These are phyloP conservation scores for Proisotoma minuta DNA, from an alignment of 2,888 invertebrate genomes.

Conservation along the genomic window DNA sequence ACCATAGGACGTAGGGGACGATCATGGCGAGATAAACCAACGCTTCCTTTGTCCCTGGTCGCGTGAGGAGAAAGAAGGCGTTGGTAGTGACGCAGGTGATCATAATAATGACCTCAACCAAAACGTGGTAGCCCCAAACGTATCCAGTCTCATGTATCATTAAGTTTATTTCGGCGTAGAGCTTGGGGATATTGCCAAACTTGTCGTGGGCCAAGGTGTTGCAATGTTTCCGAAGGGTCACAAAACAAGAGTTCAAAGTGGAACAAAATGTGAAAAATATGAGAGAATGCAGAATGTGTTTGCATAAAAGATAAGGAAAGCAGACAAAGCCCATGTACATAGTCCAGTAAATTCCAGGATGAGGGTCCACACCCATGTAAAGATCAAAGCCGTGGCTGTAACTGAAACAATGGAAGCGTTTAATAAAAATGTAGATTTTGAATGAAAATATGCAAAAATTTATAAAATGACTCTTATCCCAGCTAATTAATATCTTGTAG, in stretches of 20 bases:
- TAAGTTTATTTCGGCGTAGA: conserved; percentile 20
- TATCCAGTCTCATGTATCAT: conserved; percentile 5
- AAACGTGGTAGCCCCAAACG: conserved; percentile 19
- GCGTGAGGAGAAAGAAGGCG: conserved; percentile 18
- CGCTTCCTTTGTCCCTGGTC: not conserved
- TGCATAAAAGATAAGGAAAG: conserved; percentile 15
- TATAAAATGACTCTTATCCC: no score
- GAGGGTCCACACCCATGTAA: conserved; percentile 8
- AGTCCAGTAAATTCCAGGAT: conserved; percentile 6
- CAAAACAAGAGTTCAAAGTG: conserved; percentile 15
- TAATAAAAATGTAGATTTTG: no score
- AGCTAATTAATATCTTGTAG: no score
- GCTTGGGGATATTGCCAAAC: conserved; percentile 14
- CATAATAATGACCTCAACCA: conserved; percentile 22
- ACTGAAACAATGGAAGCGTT: no score
- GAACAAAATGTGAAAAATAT: conserved; percentile 20
- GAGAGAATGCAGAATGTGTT: conserved; percentile 23
- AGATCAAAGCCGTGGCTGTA: conserved; percentile 12
- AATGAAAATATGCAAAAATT: no score
- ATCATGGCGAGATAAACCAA: conserved; percentile 16
- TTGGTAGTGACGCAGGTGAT: conserved; percentile 24
- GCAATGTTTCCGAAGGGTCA: conserved; percentile 2
- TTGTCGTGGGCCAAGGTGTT: not conserved
- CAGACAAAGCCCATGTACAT: conserved; percentile 13
- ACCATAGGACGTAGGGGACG: conserved; percentile 23